Evolutionary conservation across 2,113 vertebrate species (phyloP), one percentile per base, ranked within the genome.

Genomic region (Pseudopodoces humilis): DNA sequence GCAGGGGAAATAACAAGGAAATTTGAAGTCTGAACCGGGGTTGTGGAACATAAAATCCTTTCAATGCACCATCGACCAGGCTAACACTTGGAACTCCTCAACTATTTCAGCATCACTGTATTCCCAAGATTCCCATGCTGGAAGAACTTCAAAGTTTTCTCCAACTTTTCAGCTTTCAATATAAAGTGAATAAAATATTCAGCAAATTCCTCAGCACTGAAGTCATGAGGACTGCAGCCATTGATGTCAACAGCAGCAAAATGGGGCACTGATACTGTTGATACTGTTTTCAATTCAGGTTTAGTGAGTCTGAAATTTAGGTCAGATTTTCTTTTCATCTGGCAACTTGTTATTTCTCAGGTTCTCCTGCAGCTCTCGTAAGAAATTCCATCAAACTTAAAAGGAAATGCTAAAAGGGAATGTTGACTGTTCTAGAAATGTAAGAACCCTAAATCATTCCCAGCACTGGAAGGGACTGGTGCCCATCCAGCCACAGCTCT

Each of bases 301-400:
- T 68, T 20, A 64, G 22, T 4, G 49, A 89, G 69, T 35, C 76
- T 87, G 58, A 95, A 89, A 82, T 92, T 50, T 62, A 68, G 70
- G 84, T 87, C 65, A 78, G 17, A 33, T 30, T 85, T 86, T 60
- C 74, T 92, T 95, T 92, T 88, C 69, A 93, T 88, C 86, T 94
- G 68, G 44, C 44, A 94, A 64, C 44, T 84, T 75, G n/a, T 37
- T 82, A 75, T 86, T 64, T 75, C 64, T 86, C 76, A 92, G 56
- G 83, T 84, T 84, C 52, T 90, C 47, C 88, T 91, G 37, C 56
- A 83, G 50, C 15, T 67, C 68, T 80, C 39, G 1, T 19, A 83
- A 70, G 76, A 94, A 83, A 91, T 10, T 20, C 65, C 59, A 93
- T 71, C 79, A 87, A 82, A 85, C 43, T 72, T 75, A 3, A 68